Base-by-base conservation (phyloP, 2,888 invertebrate genomes). In the Saturnia japonica region DNA sequence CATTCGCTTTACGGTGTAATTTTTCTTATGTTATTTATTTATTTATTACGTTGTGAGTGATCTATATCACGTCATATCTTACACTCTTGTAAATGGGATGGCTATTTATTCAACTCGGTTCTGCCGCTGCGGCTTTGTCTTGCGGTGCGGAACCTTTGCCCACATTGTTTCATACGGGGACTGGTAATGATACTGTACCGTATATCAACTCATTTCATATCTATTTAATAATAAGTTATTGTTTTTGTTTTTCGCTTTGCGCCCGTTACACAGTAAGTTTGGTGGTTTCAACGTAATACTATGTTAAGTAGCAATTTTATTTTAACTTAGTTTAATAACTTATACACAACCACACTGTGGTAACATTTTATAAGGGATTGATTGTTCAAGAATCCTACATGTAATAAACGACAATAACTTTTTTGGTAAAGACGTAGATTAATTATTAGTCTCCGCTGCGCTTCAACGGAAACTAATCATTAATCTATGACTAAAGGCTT, bases 1-100 rank as follows among this genome's bases (percentile, higher is more conserved):
- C 93, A 91, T 93, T 94, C 94, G 93, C 89, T 93, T 94, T 93
- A 91, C 91, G 92, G 89, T 90, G 94, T 93, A 93, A 94, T 94
- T 93, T 93, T 94, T 93, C 94, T 92, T 93, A 88, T 87, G 93
- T 93, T 94, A 93, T 93, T 94, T 94, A 94, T 94, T 93, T 94
- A 94, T 94, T 93, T 94, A 94, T 94, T 93, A 91, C 91, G 84
- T 79, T 88, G 89, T 93, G 93, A 93, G 93, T 93, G 94, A 94
- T 94, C 93, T 93, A 94, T 93, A 91, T 91, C 89, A 92, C 89
- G 93, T 93, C 94, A 94, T 93, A 93, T 93, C 93, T 93, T 93
- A 93, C 92, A 92, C 93, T 92, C 91, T 92, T 91, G 93, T 92
- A 93, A 93, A 93, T 93, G 93, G 91, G 81, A 85, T 82, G 86